These are phyloP conservation scores for Oscheius sp. DNA, from an alignment of 2,888 invertebrate genomes.

Conservation along the genomic window DNA sequence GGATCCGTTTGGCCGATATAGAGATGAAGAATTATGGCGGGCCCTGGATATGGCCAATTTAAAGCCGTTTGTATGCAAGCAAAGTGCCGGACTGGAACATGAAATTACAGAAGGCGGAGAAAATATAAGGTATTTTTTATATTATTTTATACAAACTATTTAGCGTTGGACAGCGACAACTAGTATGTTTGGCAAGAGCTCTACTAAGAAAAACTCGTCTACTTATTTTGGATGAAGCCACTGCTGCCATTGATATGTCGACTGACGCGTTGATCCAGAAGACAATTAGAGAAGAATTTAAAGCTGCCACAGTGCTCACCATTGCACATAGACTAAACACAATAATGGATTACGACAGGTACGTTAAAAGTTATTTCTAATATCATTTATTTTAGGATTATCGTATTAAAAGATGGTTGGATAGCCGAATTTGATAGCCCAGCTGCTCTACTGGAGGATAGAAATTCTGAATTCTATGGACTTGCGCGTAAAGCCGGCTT, in stretches of 20 bases:
- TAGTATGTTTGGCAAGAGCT: conserved; percentile 76
- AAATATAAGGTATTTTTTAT: conserved; percentile 78
- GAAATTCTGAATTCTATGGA: conserved; percentile 72
- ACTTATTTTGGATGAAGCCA: conserved; percentile 79
- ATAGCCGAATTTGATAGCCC: conserved; percentile 74
- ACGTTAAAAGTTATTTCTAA: neutral
- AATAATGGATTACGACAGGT: conserved; percentile 85
- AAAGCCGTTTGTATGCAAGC: conserved; percentile 82
- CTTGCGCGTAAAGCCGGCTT: conserved; percentile 74
- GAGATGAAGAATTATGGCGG: conserved; percentile 88
- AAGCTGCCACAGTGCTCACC: conserved; percentile 87
- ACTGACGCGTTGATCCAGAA: conserved; percentile 77
- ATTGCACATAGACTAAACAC: conserved; percentile 93
- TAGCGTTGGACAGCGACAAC: conserved; percentile 76
- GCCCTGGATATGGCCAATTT: conserved; percentile 90
- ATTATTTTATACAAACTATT: conserved; percentile 14
- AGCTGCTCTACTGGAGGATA: conserved; percentile 69
- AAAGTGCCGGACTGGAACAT: conserved; percentile 83
- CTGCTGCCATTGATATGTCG: conserved; percentile 77
- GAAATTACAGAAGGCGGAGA: conserved; percentile 91
- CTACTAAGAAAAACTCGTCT: conserved; percentile 74
- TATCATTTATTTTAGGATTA: conserved; percentile 66
- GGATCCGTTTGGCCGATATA: conserved; percentile 86
- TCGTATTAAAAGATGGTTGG: conserved; percentile 74
- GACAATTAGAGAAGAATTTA: conserved; percentile 81